Evolutionary conservation across 1,140 invertebrate genomes (phyloP).

Genomic region (Megalonaias nervosa): DNA sequence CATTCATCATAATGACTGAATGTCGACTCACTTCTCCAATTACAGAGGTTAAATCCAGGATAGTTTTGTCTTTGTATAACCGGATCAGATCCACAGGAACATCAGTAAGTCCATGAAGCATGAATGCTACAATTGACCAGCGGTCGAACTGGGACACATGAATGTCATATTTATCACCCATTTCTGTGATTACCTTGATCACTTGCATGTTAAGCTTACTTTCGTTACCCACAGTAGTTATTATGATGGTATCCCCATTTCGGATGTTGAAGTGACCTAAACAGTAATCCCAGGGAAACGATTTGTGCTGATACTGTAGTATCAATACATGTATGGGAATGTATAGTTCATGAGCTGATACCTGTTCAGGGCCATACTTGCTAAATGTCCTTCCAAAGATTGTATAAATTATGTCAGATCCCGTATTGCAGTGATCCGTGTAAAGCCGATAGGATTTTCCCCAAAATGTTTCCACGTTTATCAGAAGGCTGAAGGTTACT

Average conservation of each 20-base stretch:
- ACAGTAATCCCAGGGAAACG: conserved; percentile 53
- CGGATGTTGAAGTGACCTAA: conserved; percentile 51
- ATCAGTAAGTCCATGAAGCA: conserved; percentile 60
- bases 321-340: conserved; percentile 57
- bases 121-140: conserved; percentile 62
- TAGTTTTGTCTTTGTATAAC: conserved; percentile 41
- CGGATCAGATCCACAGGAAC: conserved; percentile 62
- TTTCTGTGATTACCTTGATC: conserved; percentile 49
- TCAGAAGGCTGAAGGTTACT: conserved; percentile 53
- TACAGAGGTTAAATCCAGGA: conserved; percentile 48
- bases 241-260: conserved; percentile 43
- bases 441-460: conserved; percentile 58
- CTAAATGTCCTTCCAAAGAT: conserved; percentile 55
- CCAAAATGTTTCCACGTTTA: conserved; percentile 66
- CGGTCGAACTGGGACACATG: conserved; percentile 58
- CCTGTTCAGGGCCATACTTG: conserved; percentile 41
- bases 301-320: conserved; percentile 41
- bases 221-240: conserved; percentile 55
- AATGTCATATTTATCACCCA: conserved; percentile 45
- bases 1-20: conserved; percentile 47
- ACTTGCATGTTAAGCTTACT: conserved; percentile 48
- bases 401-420: conserved; percentile 49
- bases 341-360: conserved; percentile 54
- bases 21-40: conserved; percentile 43
- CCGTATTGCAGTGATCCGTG: conserved; percentile 58